Base-by-base conservation (phyloP, 1,140 invertebrate genomes). In the Drosophila arawakana region DNA sequence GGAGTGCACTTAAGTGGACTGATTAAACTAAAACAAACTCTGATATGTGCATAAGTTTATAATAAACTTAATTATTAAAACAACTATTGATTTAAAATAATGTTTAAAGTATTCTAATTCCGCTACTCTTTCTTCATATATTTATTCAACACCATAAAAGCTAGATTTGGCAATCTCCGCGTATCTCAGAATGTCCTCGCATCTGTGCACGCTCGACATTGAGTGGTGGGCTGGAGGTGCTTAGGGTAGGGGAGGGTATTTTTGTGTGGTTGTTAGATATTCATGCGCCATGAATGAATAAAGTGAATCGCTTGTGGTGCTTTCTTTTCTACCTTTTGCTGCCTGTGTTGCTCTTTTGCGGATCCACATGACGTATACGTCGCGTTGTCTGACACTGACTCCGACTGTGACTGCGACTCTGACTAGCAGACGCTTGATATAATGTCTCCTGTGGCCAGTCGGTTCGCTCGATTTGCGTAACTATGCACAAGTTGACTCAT, bases 401-500 rank as follows among this genome's bases (percentile, higher is more conserved):
- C 44, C 11, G 13, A 7, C 18, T 47, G 13, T 9, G 7, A 18
- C 18, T 15, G 6, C n/a, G 15, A 76, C 70, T 52, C 35, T 41
- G 60, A 82, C 69, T 63, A 59, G 54, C 73, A 77, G 69, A 61
- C 80, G 57, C 60, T 70, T 83, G 83, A 88, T 74, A 73, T 73
- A 75, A 80, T 78, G 84, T 88, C 83, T 83, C 83, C 67, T 66
- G 83, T 78, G 83, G 60, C 76, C 80, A 72, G 76, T 73, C 52
- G 62, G 50, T 44, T 68, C 47, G 67, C 74, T 62, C 83, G 77
- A 80, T 88, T 86, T 88, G 83, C 80, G 84, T 80, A 86, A 88
- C 83, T 70, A 63, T 62, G 80, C 80, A 86, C 80, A 88, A 78
- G 82, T 82, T 82, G 82, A 82, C 83, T 88, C 83, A 85, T 79